Percentiles rank a stretch among this genome's conserved stretches.
These are phyloP conservation scores for Cygnus olor DNA, from an alignment of 2,797 vertebrate genomes.

Conservation along the genomic window DNA sequence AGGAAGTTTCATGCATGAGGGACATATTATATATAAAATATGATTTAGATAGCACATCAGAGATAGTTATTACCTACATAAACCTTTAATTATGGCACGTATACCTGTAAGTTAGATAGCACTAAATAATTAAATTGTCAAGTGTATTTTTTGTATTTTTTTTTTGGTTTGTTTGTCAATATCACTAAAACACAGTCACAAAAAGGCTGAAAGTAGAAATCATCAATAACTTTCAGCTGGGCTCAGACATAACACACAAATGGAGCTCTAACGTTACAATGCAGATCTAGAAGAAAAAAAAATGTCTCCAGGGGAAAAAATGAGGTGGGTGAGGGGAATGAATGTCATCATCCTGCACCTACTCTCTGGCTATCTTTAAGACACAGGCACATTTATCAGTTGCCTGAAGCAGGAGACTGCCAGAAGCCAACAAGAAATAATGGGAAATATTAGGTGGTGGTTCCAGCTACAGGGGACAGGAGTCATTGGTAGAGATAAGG, in stretches of 20 bases:
- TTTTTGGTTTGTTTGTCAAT: neutral
- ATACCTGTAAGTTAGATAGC: neutral
- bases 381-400: neutral
- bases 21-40: neutral
- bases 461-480: neutral
- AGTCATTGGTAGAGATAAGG: neutral
- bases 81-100: neutral
- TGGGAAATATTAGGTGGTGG: neutral
- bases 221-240: neutral
- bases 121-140: neutral
- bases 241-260: neutral
- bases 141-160: neutral
- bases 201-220: neutral
- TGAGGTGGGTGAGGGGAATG: fast-evolving
- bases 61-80: neutral
- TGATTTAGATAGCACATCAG: neutral
- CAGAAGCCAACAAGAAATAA: neutral
- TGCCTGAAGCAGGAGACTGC: neutral
- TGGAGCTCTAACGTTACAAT: neutral
- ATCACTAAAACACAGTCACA: neutral
- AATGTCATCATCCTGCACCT: neutral
- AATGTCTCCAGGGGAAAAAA: neutral
- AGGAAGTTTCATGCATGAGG: neutral
- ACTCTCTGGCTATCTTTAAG: neutral
- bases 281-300: neutral